Conservation (phyloP, 2,113 vertebrate genomes). For the Nanorana parkeri region DNA sequence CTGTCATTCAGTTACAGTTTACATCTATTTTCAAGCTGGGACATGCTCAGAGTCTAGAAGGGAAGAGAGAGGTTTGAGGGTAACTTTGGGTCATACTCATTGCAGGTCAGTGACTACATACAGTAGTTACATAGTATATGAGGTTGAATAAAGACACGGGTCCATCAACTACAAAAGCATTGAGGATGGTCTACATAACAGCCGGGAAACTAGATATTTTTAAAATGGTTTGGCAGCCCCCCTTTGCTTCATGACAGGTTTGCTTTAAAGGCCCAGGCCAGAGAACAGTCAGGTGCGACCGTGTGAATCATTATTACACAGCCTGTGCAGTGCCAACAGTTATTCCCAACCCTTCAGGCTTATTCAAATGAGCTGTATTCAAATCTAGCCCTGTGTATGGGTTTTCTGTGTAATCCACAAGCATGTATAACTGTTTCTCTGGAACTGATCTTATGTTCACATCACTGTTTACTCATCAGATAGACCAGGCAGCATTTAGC, state of each 20-base stretch:
- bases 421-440: slow-evolving; percentile 22
- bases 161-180: too few species aligned
- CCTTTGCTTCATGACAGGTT: background rate
- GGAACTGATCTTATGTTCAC: background rate
- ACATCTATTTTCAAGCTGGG: too few species aligned
- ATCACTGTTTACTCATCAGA: background rate
- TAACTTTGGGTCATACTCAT: too few species aligned
- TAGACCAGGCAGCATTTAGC: background rate
- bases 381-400: slow-evolving; percentile 61
- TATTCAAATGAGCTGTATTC: slow-evolving; percentile 61
- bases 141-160: too few species aligned
- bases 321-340: slow-evolving; percentile 21
- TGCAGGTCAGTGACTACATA: too few species aligned
- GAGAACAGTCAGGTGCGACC: background rate
- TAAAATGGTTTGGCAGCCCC: background rate
- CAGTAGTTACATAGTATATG: too few species aligned
- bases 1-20: too few species aligned
- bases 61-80: too few species aligned
- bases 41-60: too few species aligned
- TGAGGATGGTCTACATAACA: too few species aligned
- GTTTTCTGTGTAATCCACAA: slow-evolving; percentile 58
- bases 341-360: slow-evolving; percentile 58
- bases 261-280: background rate
- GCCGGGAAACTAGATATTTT: too few species aligned
- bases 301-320: background rate